Conservation (phyloP, 2,113 vertebrate species). For the Arenaria interpres region DNA sequence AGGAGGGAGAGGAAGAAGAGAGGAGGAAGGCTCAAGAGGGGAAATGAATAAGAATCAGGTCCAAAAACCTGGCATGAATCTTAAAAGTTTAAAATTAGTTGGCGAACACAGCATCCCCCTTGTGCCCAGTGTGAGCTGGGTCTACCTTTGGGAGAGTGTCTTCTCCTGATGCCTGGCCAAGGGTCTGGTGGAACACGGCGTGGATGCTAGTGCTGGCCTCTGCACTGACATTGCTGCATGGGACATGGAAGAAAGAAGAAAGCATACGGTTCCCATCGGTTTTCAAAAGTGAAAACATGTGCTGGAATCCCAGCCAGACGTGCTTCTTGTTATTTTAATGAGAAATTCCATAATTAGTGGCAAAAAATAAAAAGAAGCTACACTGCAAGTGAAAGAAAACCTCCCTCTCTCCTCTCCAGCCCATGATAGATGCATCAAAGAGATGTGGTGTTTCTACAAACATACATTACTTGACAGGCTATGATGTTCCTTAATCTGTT, state of each 20-base stretch:
- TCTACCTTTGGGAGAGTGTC: neutral
- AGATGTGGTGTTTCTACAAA: slow-evolving; percentile 10
- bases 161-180: fast-evolving
- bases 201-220: neutral
- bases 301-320: neutral
- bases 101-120: fast-evolving
- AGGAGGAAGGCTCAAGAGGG: neutral
- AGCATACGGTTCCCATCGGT: slow-evolving; percentile 44
- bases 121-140: fast-evolving
- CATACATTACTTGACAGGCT: neutral
- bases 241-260: neutral
- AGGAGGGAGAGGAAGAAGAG: neutral
- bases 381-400: neutral
- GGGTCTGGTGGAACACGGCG: neutral
- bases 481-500: neutral
- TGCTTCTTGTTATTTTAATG: slow-evolving; percentile 63
- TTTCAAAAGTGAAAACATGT: slow-evolving; percentile 54
- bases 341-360: slow-evolving; percentile 61
- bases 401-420: neutral
- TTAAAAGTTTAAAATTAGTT: neutral
- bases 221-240: neutral
- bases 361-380: slow-evolving; percentile 15
- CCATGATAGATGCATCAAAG: neutral
- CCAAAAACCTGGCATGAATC: neutral
- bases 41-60: neutral